Conservation (phyloP, 1,140 invertebrate genomes). For the Mizuhopecten yessoensis region DNA sequence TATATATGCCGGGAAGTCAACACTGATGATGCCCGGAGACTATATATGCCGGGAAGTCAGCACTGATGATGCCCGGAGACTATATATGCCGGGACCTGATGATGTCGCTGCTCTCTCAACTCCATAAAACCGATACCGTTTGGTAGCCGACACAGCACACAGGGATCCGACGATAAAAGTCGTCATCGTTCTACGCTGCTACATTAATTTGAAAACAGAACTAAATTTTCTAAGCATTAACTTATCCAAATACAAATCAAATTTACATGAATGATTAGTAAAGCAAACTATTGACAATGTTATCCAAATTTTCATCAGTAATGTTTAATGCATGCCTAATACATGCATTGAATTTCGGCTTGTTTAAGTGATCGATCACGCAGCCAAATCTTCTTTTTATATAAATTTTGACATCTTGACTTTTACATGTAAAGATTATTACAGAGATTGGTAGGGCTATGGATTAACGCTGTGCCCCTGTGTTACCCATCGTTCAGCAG, state of each 20-base stretch:
- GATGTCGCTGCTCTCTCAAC: background rate
- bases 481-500: background rate
- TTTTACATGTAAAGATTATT: background rate
- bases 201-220: background rate
- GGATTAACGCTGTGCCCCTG: background rate
- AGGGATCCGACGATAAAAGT: background rate
- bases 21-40: too few species aligned
- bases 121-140: background rate
- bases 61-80: too few species aligned
- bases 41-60: too few species aligned
- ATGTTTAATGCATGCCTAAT: background rate
- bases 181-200: background rate
- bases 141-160: background rate
- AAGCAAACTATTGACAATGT: background rate
- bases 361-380: background rate
- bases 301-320: slow-evolving; percentile 21
- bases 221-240: background rate
- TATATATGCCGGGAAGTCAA: too few species aligned
- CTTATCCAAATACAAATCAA: background rate
- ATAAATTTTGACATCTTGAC: background rate
- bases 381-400: background rate
- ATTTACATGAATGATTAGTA: background rate
- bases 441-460: background rate
- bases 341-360: background rate
- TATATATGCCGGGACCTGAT: too few species aligned